Conservation (phyloP, 2,113 vertebrate species). For the Numida meleagris region DNA sequence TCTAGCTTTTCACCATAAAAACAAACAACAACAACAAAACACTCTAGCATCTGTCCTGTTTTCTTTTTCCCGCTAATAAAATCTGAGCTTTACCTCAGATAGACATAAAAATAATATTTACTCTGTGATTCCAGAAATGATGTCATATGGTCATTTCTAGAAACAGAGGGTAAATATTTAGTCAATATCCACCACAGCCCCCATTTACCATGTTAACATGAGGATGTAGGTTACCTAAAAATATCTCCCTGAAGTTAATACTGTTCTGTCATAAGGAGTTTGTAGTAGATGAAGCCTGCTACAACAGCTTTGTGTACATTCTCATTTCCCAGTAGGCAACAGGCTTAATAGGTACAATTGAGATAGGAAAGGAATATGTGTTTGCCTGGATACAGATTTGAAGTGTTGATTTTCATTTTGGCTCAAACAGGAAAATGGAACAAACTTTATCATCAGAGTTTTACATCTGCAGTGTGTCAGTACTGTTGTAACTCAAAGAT, state of each 20-base stretch:
- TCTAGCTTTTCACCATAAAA: not conserved
- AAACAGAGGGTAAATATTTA: not conserved
- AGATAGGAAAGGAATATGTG: not conserved
- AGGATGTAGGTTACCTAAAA: not conserved
- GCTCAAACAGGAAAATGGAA: not conserved
- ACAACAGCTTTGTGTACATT: not conserved
- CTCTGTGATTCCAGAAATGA: not conserved
- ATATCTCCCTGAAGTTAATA: not conserved
- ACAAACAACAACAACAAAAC: not conserved
- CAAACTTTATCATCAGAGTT: rapidly evolving
- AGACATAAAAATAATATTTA: not conserved
- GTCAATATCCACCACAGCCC: not conserved
- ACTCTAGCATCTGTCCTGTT: not conserved
- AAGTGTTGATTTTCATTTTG: not conserved
- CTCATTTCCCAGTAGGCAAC: not conserved
- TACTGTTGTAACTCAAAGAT: not conserved
- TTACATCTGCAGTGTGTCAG: not conserved
- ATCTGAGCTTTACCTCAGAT: not conserved
- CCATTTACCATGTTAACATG: not conserved
- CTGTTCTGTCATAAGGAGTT: not conserved
- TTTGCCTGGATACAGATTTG: not conserved
- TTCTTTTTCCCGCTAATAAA: not conserved
- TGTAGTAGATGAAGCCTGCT: not conserved
- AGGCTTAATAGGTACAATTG: not conserved
- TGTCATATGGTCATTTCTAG: not conserved